phyloP scores from a whole-genome alignment of 1,140 invertebrate species.

The Vanessa atalanta region DNA sequence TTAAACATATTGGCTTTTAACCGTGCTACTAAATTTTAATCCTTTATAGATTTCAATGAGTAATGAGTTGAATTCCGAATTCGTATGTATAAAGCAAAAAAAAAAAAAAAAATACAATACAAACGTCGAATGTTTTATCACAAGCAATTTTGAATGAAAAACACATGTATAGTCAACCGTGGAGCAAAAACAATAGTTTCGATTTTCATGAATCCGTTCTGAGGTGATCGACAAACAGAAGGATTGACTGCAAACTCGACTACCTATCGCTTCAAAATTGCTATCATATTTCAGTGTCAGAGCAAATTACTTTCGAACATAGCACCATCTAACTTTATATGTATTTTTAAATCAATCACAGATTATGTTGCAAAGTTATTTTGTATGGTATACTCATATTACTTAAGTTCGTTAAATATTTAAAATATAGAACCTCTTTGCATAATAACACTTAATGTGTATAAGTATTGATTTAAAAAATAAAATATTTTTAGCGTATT shows the following conservation, averaged over 20 bases:
- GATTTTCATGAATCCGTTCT: slow-evolving; percentile 24
- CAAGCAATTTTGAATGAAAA: neutral
- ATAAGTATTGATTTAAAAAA: too few species aligned
- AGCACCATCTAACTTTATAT: slow-evolving; percentile 50
- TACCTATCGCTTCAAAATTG: slow-evolving; percentile 60
- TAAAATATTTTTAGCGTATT: too few species aligned
- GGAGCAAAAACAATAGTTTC: slow-evolving; percentile 10
- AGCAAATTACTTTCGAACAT: slow-evolving; percentile 61
- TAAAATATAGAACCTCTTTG: too few species aligned
- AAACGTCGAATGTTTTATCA: too few species aligned
- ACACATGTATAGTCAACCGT: neutral
- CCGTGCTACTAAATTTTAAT: too few species aligned
- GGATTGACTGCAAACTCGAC: slow-evolving; percentile 59
- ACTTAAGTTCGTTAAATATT: neutral
- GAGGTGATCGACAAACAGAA: slow-evolving; percentile 59
- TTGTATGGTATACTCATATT: neutral
- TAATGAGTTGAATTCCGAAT: too few species aligned
- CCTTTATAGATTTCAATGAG: too few species aligned
- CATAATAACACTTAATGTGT: too few species aligned
- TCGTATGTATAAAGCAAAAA: too few species aligned
- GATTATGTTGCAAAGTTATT: neutral
- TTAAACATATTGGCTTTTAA: too few species aligned
- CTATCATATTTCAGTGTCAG: slow-evolving; percentile 70
- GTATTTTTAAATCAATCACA: slow-evolving; percentile 47
- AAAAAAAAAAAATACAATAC: too few species aligned